These are phyloP conservation scores for Excalfactoria chinensis DNA, from an alignment of 2,113 vertebrate species.

Conservation along the genomic window DNA sequence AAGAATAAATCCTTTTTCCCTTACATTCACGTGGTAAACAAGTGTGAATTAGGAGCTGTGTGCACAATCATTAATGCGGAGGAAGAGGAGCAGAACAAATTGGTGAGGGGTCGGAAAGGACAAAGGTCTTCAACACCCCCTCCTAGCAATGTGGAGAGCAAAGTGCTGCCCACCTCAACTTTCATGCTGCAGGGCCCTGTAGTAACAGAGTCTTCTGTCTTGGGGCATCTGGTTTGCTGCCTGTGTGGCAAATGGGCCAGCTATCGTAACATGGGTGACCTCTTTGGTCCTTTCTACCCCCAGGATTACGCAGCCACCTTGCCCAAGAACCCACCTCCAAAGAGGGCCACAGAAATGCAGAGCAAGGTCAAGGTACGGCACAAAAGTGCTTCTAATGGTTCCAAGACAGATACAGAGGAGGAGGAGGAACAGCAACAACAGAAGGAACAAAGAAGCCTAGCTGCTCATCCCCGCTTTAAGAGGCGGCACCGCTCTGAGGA, in stretches of 20 bases:
- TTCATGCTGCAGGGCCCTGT: constrained; percentile 93
- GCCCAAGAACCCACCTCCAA: constrained; percentile 93
- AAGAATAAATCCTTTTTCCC: constrained; percentile 89
- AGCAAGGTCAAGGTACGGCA: constrained; percentile 84
- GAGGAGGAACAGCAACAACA: constrained; percentile 81
- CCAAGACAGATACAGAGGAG: constrained; percentile 80
- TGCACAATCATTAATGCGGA: constrained; percentile 97
- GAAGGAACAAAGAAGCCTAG: constrained; percentile 90
- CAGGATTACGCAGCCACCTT: constrained; percentile 94
- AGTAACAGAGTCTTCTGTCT: constrained; percentile 89
- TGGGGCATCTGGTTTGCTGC: constrained; percentile 94
- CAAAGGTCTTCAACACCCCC: constrained; percentile 82
- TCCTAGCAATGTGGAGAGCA: constrained; percentile 82
- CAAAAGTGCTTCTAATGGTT: constrained; percentile 84
- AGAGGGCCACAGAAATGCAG: constrained; percentile 80
- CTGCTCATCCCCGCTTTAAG: constrained; percentile 94
- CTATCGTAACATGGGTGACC: constrained; percentile 96
- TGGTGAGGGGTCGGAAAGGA: constrained; percentile 81
- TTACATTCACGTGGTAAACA: constrained; percentile 96
- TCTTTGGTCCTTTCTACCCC: constrained; percentile 97
- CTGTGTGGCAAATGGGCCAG: constrained; percentile 98
- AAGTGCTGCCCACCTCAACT: constrained; percentile 90
- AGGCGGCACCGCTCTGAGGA: constrained; percentile 95
- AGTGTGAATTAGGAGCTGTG: constrained; percentile 91
- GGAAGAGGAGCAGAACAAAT: constrained; percentile 89